Conservation (phyloP, 2,888 invertebrate genomes). For the Drosophila greeni region DNA sequence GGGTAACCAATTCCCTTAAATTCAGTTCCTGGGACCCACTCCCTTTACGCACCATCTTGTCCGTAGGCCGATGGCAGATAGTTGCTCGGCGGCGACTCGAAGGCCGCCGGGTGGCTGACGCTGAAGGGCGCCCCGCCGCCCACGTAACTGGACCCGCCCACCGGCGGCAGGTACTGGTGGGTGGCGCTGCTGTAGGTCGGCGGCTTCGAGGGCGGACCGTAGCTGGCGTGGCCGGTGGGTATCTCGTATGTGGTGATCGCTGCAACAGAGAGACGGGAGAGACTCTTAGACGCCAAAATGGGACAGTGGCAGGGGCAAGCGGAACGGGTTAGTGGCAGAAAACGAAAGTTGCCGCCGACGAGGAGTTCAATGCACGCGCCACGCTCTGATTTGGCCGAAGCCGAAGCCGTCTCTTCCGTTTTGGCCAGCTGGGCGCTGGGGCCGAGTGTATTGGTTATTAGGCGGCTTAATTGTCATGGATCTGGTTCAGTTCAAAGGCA, state of each 20-base stretch:
- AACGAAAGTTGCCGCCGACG: slow-evolving; percentile 61
- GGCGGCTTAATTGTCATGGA: slow-evolving; percentile 43
- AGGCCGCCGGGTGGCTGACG: slow-evolving; percentile 75
- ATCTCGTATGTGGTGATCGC: slow-evolving; percentile 78
- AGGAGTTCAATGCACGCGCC: slow-evolving; percentile 58
- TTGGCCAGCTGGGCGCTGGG: slow-evolving; percentile 22
- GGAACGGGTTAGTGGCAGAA: slow-evolving; percentile 56
- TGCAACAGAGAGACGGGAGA: slow-evolving; percentile 49
- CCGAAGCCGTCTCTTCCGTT: slow-evolving; percentile 47
- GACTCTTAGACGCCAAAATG: slow-evolving; percentile 34
- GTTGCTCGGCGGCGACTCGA: slow-evolving; percentile 76
- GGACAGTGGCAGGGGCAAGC: slow-evolving; percentile 25
- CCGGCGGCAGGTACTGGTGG: slow-evolving; percentile 77
- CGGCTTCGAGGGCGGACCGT: slow-evolving; percentile 78
- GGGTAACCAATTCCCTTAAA: neutral
- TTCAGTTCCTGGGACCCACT: neutral
- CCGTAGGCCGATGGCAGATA: slow-evolving; percentile 76
- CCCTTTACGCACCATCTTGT: slow-evolving; percentile 76
- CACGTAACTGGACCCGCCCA: slow-evolving; percentile 58
- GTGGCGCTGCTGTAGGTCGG: slow-evolving; percentile 76
- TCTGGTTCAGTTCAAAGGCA: slow-evolving; percentile 41
- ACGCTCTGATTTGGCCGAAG: slow-evolving; percentile 44
- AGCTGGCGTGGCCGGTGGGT: slow-evolving; percentile 75
- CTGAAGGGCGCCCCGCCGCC: slow-evolving; percentile 75
- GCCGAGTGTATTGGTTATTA: slow-evolving; percentile 29